Base-by-base conservation (phyloP, 1,140 invertebrate species). In the Zaprionus kolodkinae region DNA sequence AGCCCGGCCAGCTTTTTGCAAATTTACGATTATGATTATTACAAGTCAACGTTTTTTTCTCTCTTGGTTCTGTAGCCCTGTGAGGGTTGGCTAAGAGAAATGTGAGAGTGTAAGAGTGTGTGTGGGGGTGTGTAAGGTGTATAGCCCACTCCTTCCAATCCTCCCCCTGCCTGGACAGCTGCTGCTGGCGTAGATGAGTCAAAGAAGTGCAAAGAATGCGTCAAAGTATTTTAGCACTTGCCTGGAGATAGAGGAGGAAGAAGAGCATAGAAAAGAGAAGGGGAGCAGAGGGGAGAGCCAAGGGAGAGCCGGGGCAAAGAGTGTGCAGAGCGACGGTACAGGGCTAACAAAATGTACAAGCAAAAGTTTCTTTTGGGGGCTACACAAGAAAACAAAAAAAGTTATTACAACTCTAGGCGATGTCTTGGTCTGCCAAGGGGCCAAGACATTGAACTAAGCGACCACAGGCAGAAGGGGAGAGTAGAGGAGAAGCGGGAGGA, bases 11-110 rank as follows among this genome's bases (percentile, higher is more conserved):
- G 85, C 86, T 89, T 79, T 90, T 91, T 87, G 83, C 83, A 91
- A 91, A 91, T 91, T 91, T 91, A 91, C 88, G 88, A 91, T 91
- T 91, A 91, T 91, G 88, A 91, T 91, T 91, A 91, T 91, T 91
- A 91, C 88, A 91, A 91, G 88, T 91, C 88, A 86, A 88, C 81
- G 71, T 87, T 75, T 57, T 68, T 76, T 57, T 60, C 45, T 60
- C 45, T 68, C 7, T 21, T 21, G 21, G 30, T 21, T 66, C 52
- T 30, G 3, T 25, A 13, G 13, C 25, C 21, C 21, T 55, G 43
- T 63, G 73, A 73, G 78, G 73, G 81, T 75, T 69, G 65, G 54
- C 45, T 66, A 27, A 72, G 27, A 6, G 7, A 35, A 68, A 74
- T 75, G 64, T 38, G 67, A 15, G 45, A 35, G 13, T 59, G 76